Evolutionary conservation across 1,140 invertebrate genomes (phyloP), one percentile per base, ranked within the genome.

Genomic region (Drosophila lacertosa): DNA sequence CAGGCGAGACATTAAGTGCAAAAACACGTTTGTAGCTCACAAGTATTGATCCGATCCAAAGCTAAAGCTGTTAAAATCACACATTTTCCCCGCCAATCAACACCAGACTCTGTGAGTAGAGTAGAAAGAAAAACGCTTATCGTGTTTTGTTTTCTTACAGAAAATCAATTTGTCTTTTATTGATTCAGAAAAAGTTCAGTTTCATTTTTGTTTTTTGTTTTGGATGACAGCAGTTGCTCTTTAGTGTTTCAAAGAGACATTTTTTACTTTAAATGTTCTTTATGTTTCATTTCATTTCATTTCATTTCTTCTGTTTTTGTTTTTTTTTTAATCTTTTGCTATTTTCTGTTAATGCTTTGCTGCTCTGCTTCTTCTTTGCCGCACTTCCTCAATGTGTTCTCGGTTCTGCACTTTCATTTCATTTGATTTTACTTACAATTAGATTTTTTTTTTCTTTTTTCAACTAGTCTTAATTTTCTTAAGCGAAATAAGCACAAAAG

Each of bases 401-500:
- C 48, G 24, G 24, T 64, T 65, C 65, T 60, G 54, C 42, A 55
- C 40, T 70, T 70, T 81, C 29, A 40, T 60, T 40, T 70, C 26
- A 29, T 29, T 75, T 73, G 32, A 68, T 74, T 63, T 69, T 78
- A 80, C 83, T 88, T 88, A 88, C 35, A 73, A 72, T 75, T 77
- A 80, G 45, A 75, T 69, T 66, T 80, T 74, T 70, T 77, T 71
- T 75, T 67, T 60, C 40, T 69, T 89, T 84, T 68, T 84, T 89
- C 77, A 89, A 81, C 86, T 89, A 89, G 80, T 89, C 82, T 78
- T 78, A 78, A 62, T 63, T 74, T 66, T 72, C 77, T 80, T 89
- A 89, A 89, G 86, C 86, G 80, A 89, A 89, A 89, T 84, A 89
- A 89, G 86, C 86, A 89, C 80, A 89, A 89, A 89, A 89, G 86